Percentiles rank a stretch among this genome's conserved stretches.
Evolutionary conservation across 2,797 vertebrate species (phyloP).

Genomic region (Sebastes iracundus): DNA sequence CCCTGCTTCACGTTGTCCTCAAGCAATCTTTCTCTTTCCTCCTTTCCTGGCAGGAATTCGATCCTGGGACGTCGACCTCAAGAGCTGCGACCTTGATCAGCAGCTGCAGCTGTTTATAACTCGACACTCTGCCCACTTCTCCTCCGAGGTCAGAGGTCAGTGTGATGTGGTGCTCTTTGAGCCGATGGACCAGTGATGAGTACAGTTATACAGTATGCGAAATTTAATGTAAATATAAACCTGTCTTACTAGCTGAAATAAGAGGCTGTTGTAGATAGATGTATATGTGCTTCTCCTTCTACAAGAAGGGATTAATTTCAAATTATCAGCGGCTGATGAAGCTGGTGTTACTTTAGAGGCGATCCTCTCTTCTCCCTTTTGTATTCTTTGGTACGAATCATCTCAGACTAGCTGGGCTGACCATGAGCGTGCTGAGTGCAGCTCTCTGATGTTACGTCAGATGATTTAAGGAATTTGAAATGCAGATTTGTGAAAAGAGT

Average conservation of each 20-base stretch:
- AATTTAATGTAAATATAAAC: neutral
- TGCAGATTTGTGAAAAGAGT: neutral
- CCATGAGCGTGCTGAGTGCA: neutral
- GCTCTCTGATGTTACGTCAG: neutral
- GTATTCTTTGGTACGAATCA: no score
- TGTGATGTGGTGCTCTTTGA: constrained; percentile 13
- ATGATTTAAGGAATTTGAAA: neutral
- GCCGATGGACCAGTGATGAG: neutral
- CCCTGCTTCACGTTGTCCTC: neutral
- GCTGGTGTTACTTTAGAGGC: neutral
- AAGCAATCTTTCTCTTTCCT: constrained; percentile 13
- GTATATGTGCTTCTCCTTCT: neutral
- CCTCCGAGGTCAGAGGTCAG: constrained; percentile 96
- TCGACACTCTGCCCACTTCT: constrained; percentile 96
- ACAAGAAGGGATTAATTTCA: neutral
- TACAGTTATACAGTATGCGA: neutral
- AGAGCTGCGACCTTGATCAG: constrained; percentile 89
- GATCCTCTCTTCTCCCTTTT: no score
- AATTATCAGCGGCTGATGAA: neutral
- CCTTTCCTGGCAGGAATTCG: constrained; percentile 86
- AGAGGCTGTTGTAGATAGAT: neutral
- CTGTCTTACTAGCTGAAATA: neutral
- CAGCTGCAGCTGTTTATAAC: constrained; percentile 93
- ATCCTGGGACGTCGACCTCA: constrained; percentile 90
- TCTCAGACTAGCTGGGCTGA: neutral